phyloP scores from a whole-genome alignment of 2,113 vertebrate genomes.

The Edolisoma coerulescens region DNA sequence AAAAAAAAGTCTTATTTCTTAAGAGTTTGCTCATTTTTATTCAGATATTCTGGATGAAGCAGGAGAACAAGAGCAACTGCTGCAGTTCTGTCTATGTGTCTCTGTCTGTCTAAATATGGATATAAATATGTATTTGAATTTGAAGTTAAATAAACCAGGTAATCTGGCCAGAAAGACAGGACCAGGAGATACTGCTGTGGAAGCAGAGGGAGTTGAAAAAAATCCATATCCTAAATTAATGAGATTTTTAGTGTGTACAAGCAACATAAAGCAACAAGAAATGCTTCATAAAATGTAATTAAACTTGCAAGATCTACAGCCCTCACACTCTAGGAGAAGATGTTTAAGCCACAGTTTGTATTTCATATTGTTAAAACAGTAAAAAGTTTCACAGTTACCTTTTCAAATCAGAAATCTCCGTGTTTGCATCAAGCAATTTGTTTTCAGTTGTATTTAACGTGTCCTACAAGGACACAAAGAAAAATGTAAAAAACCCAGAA shows the following conservation, averaged over 20 bases:
- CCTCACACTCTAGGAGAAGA: not conserved
- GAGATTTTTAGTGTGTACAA: not conserved
- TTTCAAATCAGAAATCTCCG: conserved; percentile 88
- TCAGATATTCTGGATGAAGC: not conserved
- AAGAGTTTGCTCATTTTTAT: not conserved
- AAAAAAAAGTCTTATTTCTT: not conserved
- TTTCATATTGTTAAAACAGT: not conserved
- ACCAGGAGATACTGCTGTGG: not conserved
- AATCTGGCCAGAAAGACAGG: not conserved
- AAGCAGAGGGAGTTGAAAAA: not conserved
- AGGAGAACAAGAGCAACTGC: not conserved
- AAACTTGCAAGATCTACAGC: not conserved
- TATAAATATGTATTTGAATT: not conserved
- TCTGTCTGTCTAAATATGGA: not conserved
- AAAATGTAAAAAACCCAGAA: not conserved
- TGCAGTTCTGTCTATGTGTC: not conserved
- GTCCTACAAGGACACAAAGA: conserved; percentile 72
- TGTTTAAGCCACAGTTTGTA: not conserved
- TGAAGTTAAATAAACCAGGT: not conserved
- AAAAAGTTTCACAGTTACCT: conserved; percentile 75
- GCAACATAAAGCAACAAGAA: not conserved
- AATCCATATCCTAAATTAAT: not conserved
- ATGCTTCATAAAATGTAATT: not conserved
- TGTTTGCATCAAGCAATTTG: conserved; percentile 84
- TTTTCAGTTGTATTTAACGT: conserved; percentile 85